phyloP scores from a whole-genome alignment of 2,888 invertebrate genomes.

The Argyresthia goedartella region DNA sequence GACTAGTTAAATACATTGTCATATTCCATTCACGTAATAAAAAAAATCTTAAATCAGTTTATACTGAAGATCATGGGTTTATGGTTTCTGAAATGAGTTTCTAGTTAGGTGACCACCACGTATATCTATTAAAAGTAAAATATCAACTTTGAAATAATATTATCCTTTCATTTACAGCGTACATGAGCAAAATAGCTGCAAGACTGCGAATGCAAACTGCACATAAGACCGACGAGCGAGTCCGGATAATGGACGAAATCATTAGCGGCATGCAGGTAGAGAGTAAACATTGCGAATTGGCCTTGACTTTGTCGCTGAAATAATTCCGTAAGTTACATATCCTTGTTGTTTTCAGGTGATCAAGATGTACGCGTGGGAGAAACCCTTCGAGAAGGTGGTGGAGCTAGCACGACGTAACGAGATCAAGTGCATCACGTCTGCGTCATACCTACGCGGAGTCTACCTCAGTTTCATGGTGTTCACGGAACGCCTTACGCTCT shows the following conservation, averaged over 20 bases:
- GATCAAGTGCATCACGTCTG: conserved; percentile 71
- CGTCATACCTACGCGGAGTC: conserved; percentile 75
- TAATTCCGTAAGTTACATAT: too few relatives aligned
- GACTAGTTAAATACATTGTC: too few relatives aligned
- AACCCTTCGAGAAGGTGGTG: conserved; percentile 88
- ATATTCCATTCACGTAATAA: too few relatives aligned
- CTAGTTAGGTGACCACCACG: too few relatives aligned
- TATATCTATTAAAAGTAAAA: too few relatives aligned
- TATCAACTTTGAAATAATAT: too few relatives aligned
- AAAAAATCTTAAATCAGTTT: too few relatives aligned
- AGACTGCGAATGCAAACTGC: conserved; percentile 84
- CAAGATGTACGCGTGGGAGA: conserved; percentile 98
- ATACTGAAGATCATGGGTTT: too few relatives aligned
- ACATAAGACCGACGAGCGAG: conserved; percentile 87
- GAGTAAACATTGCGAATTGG: not conserved
- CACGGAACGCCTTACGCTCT: conserved; percentile 87
- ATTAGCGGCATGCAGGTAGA: conserved; percentile 89
- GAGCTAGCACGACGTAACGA: conserved; percentile 79
- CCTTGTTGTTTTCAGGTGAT: conserved; percentile 75
- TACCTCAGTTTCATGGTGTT: conserved; percentile 83
- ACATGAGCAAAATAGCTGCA: conserved; percentile 75
- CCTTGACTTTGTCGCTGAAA: not conserved
- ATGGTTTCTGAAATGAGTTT: too few relatives aligned
- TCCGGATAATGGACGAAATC: conserved; percentile 95
- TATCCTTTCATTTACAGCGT: conserved; percentile 43